phyloP scores from a whole-genome alignment of 2,797 vertebrate species.

The Tragopan temminckii region DNA sequence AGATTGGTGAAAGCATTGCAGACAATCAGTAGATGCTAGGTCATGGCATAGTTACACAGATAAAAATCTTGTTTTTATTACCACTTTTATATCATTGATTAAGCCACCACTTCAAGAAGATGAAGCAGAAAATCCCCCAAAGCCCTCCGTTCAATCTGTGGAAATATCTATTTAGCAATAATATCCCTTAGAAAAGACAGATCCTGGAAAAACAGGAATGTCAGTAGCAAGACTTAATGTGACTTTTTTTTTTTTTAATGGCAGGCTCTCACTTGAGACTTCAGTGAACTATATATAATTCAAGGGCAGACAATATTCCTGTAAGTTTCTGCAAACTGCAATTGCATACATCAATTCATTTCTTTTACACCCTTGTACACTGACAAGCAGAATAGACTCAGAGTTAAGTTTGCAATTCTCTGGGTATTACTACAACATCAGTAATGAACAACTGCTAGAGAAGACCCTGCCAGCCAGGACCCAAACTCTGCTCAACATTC shows the following conservation, averaged over 20 bases:
- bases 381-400: accelerated
- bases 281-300: background rate
- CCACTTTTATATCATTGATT: background rate
- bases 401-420: background rate
- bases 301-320: background rate
- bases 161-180: background rate
- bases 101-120: background rate
- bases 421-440: background rate
- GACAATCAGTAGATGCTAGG: background rate
- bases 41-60: background rate
- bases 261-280: background rate
- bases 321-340: background rate
- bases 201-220: background rate
- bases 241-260: background rate
- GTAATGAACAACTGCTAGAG: background rate
- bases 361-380: background rate
- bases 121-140: background rate
- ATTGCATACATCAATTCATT: background rate
- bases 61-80: background rate
- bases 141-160: background rate
- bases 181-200: background rate
- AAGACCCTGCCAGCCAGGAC: background rate
- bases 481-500: background rate
- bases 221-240: background rate
- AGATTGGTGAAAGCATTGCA: background rate